Evolutionary conservation across 2,113 vertebrate genomes (phyloP), one percentile per base, ranked within the genome.

Genomic region (Limnothrissa miodon): DNA sequence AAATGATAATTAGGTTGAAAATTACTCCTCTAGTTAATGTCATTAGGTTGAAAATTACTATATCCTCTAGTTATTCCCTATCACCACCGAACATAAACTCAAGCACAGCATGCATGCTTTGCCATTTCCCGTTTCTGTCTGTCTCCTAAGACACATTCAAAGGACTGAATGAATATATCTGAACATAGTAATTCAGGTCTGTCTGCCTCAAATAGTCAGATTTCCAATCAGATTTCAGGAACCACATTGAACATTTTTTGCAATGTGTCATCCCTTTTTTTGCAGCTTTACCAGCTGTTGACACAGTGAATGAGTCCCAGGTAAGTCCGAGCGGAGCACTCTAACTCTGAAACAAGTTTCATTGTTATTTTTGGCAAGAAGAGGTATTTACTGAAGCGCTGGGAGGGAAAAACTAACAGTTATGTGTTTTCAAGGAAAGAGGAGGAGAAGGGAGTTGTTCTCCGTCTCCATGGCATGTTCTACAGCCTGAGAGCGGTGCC

Each of bases 371-470:
- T 80, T 86, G 85, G 82, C 84, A 70, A 39, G 23, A 45, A 44
- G 19, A 48, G 33, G 78, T 83, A 81, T 87, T 88, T 89, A 88
- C 80, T 51, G 84, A 85, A 87, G 78, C 82, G 70, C 36, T n/a
- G 62, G 51, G 83, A 78, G 78, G 46, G 81, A 15, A 86, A 87
- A 85, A 81, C 48, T 56, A 87, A 83, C 81, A 82, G 45, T 45
- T 78, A 62, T 83, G 46, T 81, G 81, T 85, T 87, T 33, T 81
- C 70, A 83, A 45, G 56, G 36, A 36, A 74, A 79, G 48, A 39
- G 21, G 39, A 39, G 45, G 80, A 80, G 78, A 17, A 25, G 21
- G 23, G 44, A 70, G 66, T 86, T 87, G 51, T 87, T 87, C 45
- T 11, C 82, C 83, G 66, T 36, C 45, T 25, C 80, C 51, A 59